A percentile compares a stretch with the other conserved stretches of the same genome.
Evolutionary conservation across 2,888 invertebrate genomes (phyloP).

Genomic region (Eilema caniola): DNA sequence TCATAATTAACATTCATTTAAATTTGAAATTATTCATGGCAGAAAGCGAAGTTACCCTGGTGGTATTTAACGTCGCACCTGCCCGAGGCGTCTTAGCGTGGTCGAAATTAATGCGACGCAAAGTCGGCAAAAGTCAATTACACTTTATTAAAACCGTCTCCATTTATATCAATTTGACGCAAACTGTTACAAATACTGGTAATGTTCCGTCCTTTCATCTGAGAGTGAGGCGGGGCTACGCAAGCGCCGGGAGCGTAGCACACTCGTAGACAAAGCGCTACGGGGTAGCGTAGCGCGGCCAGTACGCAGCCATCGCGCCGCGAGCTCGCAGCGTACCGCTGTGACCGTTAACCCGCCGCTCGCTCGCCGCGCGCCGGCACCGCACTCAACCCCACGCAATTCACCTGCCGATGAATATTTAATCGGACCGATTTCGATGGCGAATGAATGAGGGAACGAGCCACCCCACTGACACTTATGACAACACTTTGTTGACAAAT

Average conservation of each 20-base stretch:
- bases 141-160: constrained; percentile 87
- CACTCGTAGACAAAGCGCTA: constrained; percentile 66
- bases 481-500: constrained; percentile 69
- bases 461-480: constrained; percentile 69
- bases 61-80: constrained; percentile 84
- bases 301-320: constrained; percentile 62
- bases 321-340: constrained; percentile 54
- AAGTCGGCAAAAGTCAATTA: constrained; percentile 87
- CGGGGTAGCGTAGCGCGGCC: constrained; percentile 70
- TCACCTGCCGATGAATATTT: constrained; percentile 80
- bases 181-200: constrained; percentile 87
- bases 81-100: constrained; percentile 84
- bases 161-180: constrained; percentile 87
- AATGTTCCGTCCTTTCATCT: constrained; percentile 85
- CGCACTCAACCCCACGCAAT: constrained; percentile 66
- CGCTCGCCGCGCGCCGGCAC: constrained; percentile 63
- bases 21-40: constrained; percentile 83
- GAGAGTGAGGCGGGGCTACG: constrained; percentile 84
- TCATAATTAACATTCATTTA: constrained; percentile 84
- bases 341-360: constrained; percentile 46
- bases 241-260: constrained; percentile 77
- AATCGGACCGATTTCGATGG: constrained; percentile 74
- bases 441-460: constrained; percentile 77
- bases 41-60: constrained; percentile 77
- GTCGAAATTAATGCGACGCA: constrained; percentile 86